Evolutionary conservation across 2,888 invertebrate species (phyloP).

Genomic region (Drosophila macrothrix): DNA sequence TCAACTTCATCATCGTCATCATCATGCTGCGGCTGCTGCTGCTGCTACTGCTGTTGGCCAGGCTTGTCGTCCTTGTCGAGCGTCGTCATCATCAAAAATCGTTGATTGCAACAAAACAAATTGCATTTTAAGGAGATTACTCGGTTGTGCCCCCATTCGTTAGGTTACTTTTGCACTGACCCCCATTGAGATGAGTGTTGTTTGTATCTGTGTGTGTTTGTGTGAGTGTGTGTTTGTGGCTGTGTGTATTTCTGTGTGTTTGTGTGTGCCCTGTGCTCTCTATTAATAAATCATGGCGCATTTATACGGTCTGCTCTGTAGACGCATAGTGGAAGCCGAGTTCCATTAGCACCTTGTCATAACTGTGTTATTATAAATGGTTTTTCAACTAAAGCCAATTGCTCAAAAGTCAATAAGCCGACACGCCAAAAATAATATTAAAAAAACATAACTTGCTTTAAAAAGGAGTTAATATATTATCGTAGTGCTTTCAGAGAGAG

Average conservation of each 20-base stretch:
- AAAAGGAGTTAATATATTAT: conserved; percentile 4
- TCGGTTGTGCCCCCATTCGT: conserved; percentile 44
- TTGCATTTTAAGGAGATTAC: conserved; percentile 80
- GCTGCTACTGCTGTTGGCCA: background rate
- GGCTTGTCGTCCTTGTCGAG: conserved; percentile 36
- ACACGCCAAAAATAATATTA: background rate
- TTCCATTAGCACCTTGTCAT: conserved; percentile 59
- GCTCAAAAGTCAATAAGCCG: conserved; percentile 35
- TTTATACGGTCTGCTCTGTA: conserved; percentile 47
- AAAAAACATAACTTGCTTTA: background rate
- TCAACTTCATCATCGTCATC: conserved; percentile 53
- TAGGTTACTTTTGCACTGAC: conserved; percentile 42
- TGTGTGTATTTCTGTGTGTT: conserved; percentile 1
- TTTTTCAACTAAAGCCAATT: conserved; percentile 31
- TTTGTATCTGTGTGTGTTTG: conserved; percentile 6
- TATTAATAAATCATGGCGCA: conserved; percentile 74
- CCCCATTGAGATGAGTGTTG: conserved; percentile 38
- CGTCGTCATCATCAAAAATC: conserved; percentile 80
- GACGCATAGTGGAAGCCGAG: conserved; percentile 16
- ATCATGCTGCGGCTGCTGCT: conserved; percentile 14
- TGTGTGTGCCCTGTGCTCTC: conserved; percentile 26
- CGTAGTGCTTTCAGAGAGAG: background rate
- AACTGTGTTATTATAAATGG: conserved; percentile 51
- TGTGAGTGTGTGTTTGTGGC: conserved; percentile 3
- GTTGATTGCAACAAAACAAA: conserved; percentile 81